Base-by-base conservation (phyloP, 1,140 invertebrate species). In the Tetragonula clypearis region DNA sequence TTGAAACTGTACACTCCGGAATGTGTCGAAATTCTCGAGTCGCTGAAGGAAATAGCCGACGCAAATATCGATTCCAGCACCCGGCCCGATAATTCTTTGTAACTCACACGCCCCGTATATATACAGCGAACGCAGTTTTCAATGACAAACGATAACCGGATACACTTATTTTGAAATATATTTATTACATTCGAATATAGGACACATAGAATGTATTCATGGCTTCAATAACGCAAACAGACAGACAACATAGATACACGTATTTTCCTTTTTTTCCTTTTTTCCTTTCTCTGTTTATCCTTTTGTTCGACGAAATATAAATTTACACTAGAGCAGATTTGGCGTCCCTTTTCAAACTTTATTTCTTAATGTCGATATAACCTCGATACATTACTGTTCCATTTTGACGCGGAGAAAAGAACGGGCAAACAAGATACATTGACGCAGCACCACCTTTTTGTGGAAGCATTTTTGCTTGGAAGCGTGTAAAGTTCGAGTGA, bases 101-200 rank as follows among this genome's bases (percentile, higher is more conserved):
- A 6, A 55, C 26, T 53, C 9, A 26, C 49, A n/a, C 12, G 15
- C 1, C 1, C n/a, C 21, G 15, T n/a, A 49, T 17, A 4, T 21
- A 73, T n/a, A 8, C 53, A n/a, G n/a, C 17, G 1, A 35, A 12
- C 17, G 21, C 19, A 30, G 5, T 35, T 23, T 23, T 60, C 17
- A 17, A 30, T 53, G 12, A 30, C 26, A 76, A 69, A 56, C 11
- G 26, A 69, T 58, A 77, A 77, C 19, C 53, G 55, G 15, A 53
- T 49, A 23, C 8, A 69, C 58, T 89, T 88, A 91, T 89, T 81
- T 88, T 89, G 84, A 88, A 90, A 91, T 89, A 89, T 91, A 91
- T 91, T 91, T 91, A 89, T 91, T 89, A 91, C 58, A 86, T 83
- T 84, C 49, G 89, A 85, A 84, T 89, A 89, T 83, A 90, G 80